phyloP scores from a whole-genome alignment of 1,140 invertebrate genomes.

The Hyposmocoma kahamanoa region DNA sequence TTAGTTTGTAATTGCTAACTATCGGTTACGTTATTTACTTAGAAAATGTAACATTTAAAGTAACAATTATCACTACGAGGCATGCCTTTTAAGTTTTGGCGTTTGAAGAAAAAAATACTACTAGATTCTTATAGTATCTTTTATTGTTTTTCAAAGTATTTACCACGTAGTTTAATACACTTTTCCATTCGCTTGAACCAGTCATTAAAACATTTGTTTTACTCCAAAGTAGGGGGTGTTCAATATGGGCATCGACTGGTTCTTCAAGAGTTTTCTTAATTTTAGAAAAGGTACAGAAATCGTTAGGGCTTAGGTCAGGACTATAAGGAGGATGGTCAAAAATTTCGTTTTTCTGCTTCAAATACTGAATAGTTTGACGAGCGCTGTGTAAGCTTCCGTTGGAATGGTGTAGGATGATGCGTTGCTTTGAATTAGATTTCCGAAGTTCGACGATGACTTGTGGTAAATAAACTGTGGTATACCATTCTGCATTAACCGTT shows the following conservation, averaged over 20 bases:
- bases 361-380: not conserved
- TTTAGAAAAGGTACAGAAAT: not conserved
- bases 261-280: not conserved
- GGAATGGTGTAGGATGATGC: constrained; percentile 32
- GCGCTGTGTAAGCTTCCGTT: constrained; percentile 15
- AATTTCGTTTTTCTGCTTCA: not conserved
- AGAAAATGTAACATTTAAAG: no score
- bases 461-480: constrained; percentile 33
- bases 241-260: not conserved
- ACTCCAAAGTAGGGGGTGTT: not conserved
- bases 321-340: not conserved
- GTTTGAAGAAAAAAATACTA: no score
- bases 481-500: constrained; percentile 29
- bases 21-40: no score
- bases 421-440: constrained; percentile 14
- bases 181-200: not conserved
- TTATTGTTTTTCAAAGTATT: not conserved
- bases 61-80: no score
- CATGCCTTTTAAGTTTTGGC: no score
- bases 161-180: not conserved
- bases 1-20: no score
- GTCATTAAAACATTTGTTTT: not conserved
- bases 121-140: no score
- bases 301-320: not conserved
- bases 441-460: constrained; percentile 16